Evolutionary conservation across 1,140 invertebrate species (phyloP), one percentile per base, ranked within the genome.

Genomic region (Temnothorax longispinosus): DNA sequence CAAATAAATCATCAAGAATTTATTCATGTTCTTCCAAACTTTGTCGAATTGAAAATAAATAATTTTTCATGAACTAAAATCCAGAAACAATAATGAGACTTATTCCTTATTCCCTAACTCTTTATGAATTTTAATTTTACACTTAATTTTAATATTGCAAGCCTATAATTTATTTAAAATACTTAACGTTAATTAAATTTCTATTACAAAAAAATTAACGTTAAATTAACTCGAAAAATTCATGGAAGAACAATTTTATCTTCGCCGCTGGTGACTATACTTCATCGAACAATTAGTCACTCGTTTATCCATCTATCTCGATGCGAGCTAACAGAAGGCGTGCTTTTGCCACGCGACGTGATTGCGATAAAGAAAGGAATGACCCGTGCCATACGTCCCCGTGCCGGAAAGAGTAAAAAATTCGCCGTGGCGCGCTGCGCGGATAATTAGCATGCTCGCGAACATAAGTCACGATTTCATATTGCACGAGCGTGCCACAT

Each of bases 381-480:
- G 50, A 72, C 21, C 21, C 7, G 27, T 27, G 38, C 54, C 65
- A n/a, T n/a, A 27, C n/a, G 18, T 47, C 50, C 18, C 18, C 21
- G n/a, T 71, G 4, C 10, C 47, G 18, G 41, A 21, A 32, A 27
- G 27, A 74, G 18, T 41, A 58, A 84, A 80, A 84, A 84, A 84
- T 60, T 84, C 13, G 32, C 69, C 74, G 65, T 50, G 65, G 41
- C 18, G 41, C 18, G 35, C n/a, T 41, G 35, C 62, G 27, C 62
- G 62, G 47, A 50, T 84, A 84, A 84, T 84, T 84, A 84, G 50
- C 78, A 81, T 81, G 78, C 69, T 84, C 54, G 54, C 80, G 54
- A 84, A 41, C 80, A 84, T 84, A 84, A 84, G 41, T 84, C 69
- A 75, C 80, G 80, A 75, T 75, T 69, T 84, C 69, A 74, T 60